These are phyloP conservation scores for Thamnaconus septentrionalis DNA, from an alignment of 2,113 vertebrate species.

Conservation along the genomic window DNA sequence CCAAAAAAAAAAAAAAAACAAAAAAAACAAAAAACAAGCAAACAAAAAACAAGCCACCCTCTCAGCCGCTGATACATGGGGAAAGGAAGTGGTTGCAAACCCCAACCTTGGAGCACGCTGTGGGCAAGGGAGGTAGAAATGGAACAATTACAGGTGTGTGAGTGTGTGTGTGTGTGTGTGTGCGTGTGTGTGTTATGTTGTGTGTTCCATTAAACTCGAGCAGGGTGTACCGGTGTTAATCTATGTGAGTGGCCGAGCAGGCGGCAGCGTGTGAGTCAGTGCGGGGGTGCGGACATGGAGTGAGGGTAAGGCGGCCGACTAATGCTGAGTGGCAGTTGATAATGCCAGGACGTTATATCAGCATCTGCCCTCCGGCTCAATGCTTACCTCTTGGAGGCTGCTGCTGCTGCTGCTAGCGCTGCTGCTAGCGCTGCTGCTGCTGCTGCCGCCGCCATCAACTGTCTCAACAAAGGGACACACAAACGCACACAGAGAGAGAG, in stretches of 20 bases:
- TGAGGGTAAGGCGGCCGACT: slow-evolving; percentile 72
- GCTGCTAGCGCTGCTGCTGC: not conserved
- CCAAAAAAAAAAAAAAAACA: slow-evolving; percentile 15
- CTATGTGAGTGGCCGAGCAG: slow-evolving; percentile 68
- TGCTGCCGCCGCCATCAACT: slow-evolving; percentile 36
- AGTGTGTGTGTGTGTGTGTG: slow-evolving; percentile 20
- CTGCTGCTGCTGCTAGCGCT: slow-evolving; percentile 18
- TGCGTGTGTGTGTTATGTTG: slow-evolving; percentile 30
- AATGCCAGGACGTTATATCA: slow-evolving; percentile 80
- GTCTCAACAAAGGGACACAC: slow-evolving; percentile 44
- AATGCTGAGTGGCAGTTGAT: slow-evolving; percentile 83
- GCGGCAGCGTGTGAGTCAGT: slow-evolving; percentile 72
- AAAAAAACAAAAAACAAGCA: slow-evolving; percentile 37
- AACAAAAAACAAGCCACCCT: slow-evolving; percentile 52
- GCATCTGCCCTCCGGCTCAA: slow-evolving; percentile 74
- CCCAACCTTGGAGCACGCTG: not conserved
- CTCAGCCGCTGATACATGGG: slow-evolving; percentile 29
- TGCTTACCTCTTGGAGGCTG: slow-evolving; percentile 57
- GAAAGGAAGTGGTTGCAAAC: not conserved
- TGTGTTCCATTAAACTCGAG: slow-evolving; percentile 67
- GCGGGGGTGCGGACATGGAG: slow-evolving; percentile 70
- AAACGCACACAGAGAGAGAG: slow-evolving; percentile 6
- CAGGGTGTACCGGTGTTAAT: slow-evolving; percentile 63
- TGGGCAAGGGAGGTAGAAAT: slow-evolving; percentile 22
- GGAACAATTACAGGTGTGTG: slow-evolving; percentile 33